These are phyloP conservation scores for Euplagia quadripunctaria DNA, from an alignment of 2,888 invertebrate genomes.

Conservation along the genomic window DNA sequence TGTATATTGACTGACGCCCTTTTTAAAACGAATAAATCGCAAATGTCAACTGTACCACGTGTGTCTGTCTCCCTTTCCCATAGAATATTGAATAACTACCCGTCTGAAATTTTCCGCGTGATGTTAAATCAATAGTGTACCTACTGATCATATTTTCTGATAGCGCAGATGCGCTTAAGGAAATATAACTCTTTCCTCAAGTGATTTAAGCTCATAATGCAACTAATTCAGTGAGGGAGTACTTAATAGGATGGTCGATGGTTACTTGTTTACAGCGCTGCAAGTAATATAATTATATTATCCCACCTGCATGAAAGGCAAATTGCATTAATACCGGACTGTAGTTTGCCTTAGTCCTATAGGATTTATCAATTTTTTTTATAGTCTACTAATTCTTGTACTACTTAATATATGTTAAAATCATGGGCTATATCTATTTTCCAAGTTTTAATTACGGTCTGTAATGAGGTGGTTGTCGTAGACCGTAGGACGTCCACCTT, in stretches of 20 bases:
- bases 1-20: not conserved
- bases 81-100: conserved; percentile 1
- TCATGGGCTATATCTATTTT: not conserved
- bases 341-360: not conserved
- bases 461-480: not conserved
- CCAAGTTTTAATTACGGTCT: not conserved
- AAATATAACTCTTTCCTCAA: not conserved
- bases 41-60: not conserved
- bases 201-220: not conserved
- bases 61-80: not conserved
- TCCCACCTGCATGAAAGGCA: conserved; percentile 5
- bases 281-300: conserved; percentile 9
- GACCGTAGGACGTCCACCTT: too few species aligned
- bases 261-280: conserved; percentile 9
- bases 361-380: not conserved
- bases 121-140: not conserved
- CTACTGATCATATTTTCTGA: conserved; percentile 1
- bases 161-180: not conserved
- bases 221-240: not conserved
- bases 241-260: not conserved
- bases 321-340: conserved; percentile 11
- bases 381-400: not conserved
- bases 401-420: not conserved
- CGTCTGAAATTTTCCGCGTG: not conserved
- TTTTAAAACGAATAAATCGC: not conserved